Evolutionary conservation across 2,797 vertebrate genomes (phyloP), one percentile per base, ranked within the genome.

Genomic region (Peromyscus aztecus): DNA sequence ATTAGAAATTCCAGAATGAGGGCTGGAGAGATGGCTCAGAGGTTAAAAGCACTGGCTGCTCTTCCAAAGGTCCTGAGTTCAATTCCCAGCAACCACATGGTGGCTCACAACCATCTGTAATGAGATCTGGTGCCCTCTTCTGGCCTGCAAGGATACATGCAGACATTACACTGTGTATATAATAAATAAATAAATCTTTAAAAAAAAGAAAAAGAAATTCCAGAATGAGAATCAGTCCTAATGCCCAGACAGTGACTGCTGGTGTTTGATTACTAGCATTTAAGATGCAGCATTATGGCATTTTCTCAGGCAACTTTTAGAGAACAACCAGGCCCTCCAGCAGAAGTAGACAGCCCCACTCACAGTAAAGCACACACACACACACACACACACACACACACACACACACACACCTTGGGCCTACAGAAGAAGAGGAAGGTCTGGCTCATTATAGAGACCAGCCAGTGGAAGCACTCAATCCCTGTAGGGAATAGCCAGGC

Each of bases 211-310:
- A 49, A 49, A 94, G 92, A 92, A 97, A 89, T 88, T 89, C 86
- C 55, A 80, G 92, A 90, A 94, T 78, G 34, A 59, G 71, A 96
- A 94, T 97, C 90, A 96, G 75, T 81, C 89, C 71, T n/a, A 73
- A 75, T n/a, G 29, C 16, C 46, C 24, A 27, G 49, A 65, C 75
- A 55, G 46, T 83, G 94, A 95, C 95, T 94, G 91, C 81, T 91
- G 83, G 57, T 89, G 75, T 95, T 95, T 95, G 94, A 95, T 91
- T 94, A 88, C 71, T 31, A 89, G 57, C 69, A 92, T 81, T 96
- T 96, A 96, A 91, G 69, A 71, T 67, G 49, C 8, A 52, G 81
- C 82, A 27, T 81, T 91, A 80, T 61, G 4, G 2, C 52, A 92
- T 96, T 96, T 94, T 94, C 91, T 84, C 12, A 31, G 83, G 83